phyloP scores from a whole-genome alignment of 2,113 vertebrate genomes.

The Anseranas semipalmata region DNA sequence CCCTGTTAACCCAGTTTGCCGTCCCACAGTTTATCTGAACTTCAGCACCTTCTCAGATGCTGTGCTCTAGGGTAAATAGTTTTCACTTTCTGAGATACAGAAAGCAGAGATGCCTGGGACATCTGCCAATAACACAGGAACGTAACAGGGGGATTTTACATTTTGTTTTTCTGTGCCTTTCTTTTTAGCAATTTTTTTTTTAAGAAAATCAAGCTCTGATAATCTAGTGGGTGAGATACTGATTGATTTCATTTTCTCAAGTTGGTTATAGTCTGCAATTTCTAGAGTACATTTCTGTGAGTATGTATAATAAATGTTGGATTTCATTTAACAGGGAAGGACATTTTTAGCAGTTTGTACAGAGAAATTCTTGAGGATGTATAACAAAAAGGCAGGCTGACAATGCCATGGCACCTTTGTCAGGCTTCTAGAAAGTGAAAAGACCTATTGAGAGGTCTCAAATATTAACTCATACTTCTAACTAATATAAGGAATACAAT shows the following conservation, averaged over 20 bases:
- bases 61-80: conserved; percentile 46
- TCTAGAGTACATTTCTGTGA: not conserved
- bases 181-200: not conserved
- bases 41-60: conserved; percentile 49
- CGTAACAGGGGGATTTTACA: not conserved
- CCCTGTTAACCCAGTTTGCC: conserved; percentile 45
- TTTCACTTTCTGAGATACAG: conserved; percentile 41
- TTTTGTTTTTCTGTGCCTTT: conserved; percentile 15
- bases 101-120: conserved; percentile 25
- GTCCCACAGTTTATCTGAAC: conserved; percentile 53
- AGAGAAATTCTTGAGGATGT: not conserved
- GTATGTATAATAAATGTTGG: not conserved
- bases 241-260: not conserved
- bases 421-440: not conserved
- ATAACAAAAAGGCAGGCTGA: not conserved
- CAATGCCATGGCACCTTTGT: not conserved
- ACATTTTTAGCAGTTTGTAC: not conserved
- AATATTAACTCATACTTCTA: not conserved
- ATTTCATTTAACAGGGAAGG: not conserved
- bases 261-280: not conserved
- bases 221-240: not conserved
- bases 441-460: not conserved
- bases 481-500: not conserved
- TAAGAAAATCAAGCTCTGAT: not conserved
- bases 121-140: conserved; percentile 37